These are phyloP conservation scores for Aptenodytes patagonicus DNA, from an alignment of 2,113 vertebrate genomes.

Conservation along the genomic window DNA sequence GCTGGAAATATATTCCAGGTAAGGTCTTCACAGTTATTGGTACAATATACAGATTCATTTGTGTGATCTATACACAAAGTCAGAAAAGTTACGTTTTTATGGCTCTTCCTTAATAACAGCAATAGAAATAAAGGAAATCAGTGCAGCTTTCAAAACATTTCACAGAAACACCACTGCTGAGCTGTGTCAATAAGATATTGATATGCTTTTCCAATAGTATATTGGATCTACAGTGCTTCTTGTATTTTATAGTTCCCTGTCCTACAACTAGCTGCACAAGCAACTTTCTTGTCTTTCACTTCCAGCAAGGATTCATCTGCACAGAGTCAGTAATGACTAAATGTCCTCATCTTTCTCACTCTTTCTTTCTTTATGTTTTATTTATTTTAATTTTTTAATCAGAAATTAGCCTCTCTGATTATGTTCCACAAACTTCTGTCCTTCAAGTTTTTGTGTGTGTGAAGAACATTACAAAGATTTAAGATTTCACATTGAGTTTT, in stretches of 20 bases:
- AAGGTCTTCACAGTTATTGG: not conserved
- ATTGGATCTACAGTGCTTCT: not conserved
- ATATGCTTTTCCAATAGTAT: not conserved
- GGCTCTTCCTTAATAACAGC: not conserved
- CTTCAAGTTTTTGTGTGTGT: not conserved
- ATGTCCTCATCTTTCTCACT: not conserved
- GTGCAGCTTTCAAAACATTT: not conserved
- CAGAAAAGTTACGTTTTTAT: not conserved
- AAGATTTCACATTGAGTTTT: not conserved
- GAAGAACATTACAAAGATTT: not conserved
- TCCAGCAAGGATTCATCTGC: not conserved
- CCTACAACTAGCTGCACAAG: not conserved
- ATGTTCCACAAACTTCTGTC: not conserved
- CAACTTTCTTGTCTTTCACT: not conserved
- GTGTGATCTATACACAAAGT: not conserved
- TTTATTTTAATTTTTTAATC: not conserved
- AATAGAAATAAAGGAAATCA: not conserved
- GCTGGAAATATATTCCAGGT: not conserved
- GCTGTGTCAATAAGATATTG: not conserved
- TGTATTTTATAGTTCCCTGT: not conserved
- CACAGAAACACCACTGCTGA: not conserved
- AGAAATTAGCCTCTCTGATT: not conserved
- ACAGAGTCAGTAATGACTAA: not conserved
- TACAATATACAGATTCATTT: not conserved
- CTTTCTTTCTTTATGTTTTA: not conserved